Evolutionary conservation across 2,888 invertebrate species (phyloP).

Genomic region (Apomyelois bistriatella): DNA sequence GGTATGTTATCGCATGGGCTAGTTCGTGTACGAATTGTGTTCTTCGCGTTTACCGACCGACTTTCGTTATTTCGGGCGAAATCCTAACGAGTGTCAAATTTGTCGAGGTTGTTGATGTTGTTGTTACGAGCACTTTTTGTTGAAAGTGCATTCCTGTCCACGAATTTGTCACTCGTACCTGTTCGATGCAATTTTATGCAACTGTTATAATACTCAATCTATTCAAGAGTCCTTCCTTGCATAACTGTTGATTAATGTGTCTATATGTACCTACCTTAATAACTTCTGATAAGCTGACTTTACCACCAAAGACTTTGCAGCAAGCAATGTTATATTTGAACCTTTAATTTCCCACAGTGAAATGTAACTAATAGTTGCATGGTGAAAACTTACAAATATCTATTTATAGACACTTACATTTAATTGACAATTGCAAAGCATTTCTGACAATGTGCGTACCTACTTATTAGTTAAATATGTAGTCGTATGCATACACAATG

Average conservation of each 20-base stretch:
- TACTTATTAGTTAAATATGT: conserved; percentile 9
- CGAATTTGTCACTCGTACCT: conserved; percentile 43
- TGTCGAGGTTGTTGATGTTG: conserved; percentile 41
- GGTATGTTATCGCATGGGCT: conserved; percentile 52
- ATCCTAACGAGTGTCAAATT: conserved; percentile 34
- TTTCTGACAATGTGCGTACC: conserved; percentile 9
- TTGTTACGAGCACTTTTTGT: conserved; percentile 44
- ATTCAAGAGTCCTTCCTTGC: conserved; percentile 13
- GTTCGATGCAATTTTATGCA: conserved; percentile 25
- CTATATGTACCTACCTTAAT: conserved; percentile 2
- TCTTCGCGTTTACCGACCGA: conserved; percentile 34
- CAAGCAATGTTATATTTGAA: not conserved
- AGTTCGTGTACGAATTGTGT: conserved; percentile 68
- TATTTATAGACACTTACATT: not conserved
- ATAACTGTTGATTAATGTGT: conserved; percentile 10
- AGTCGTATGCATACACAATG: conserved; percentile 23
- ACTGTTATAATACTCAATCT: conserved; percentile 38
- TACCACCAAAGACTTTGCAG: conserved; percentile 1
- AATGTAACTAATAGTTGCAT: not conserved
- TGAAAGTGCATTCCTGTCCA: conserved; percentile 36
- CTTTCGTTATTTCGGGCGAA: conserved; percentile 1
- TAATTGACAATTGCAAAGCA: not conserved
- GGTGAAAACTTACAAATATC: not conserved
- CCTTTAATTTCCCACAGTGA: not conserved
- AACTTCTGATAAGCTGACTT: not conserved